These are phyloP conservation scores for Platysternon megacephalum DNA, from an alignment of 2,113 vertebrate genomes.

Conservation along the genomic window DNA sequence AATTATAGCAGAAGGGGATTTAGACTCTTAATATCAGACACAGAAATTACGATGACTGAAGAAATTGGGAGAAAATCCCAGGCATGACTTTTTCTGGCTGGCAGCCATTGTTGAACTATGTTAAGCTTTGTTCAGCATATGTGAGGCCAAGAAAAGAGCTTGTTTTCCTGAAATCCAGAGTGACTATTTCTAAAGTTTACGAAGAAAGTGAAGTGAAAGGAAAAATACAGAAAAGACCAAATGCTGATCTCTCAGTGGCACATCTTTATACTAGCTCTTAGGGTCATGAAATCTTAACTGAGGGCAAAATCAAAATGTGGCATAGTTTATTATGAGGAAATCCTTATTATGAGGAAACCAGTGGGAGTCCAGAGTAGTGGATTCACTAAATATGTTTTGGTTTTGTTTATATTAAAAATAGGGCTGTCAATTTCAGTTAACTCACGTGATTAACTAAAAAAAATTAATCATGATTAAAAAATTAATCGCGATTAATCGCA, in stretches of 20 bases:
- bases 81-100: neutral
- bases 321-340: neutral
- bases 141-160: neutral
- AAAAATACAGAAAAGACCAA: neutral
- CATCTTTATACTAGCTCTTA: neutral
- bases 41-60: neutral
- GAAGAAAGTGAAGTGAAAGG: neutral
- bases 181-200: neutral
- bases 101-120: neutral
- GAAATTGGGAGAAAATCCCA: neutral
- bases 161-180: neutral
- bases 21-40: neutral
- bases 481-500: too few relatives aligned
- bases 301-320: conserved; percentile 9
- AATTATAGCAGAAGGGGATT: neutral
- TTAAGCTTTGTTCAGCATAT: neutral
- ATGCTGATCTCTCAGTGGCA: neutral
- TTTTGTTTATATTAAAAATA: neutral
- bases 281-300: neutral
- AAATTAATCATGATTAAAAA: too few relatives aligned
- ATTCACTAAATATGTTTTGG: conserved; percentile 6
- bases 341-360: neutral
- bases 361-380: neutral
- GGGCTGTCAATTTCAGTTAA: too few relatives aligned
- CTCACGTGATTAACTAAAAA: too few relatives aligned